These are phyloP conservation scores for Orchesella cincta DNA, from an alignment of 1,140 invertebrate species.

Conservation along the genomic window DNA sequence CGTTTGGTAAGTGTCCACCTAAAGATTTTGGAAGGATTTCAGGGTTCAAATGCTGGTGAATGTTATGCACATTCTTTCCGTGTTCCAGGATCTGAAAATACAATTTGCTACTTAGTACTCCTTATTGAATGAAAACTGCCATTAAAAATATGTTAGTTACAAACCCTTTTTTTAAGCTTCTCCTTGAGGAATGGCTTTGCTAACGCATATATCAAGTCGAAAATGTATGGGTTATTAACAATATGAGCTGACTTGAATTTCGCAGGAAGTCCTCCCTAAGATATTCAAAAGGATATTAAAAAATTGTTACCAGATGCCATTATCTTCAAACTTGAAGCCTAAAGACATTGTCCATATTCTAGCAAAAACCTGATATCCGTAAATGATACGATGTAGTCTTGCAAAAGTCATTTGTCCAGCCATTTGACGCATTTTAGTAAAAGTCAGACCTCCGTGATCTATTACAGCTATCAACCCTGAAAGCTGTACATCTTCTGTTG, in stretches of 20 bases:
- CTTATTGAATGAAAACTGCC: background rate
- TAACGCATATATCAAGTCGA: slow-evolving; percentile 58
- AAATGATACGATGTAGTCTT: slow-evolving; percentile 58
- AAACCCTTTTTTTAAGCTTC: slow-evolving; percentile 55
- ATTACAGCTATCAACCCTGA: slow-evolving; percentile 74
- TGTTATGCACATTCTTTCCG: slow-evolving; percentile 31
- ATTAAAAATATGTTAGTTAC: slow-evolving; percentile 12
- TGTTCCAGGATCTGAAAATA: slow-evolving; percentile 32
- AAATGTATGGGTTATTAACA: slow-evolving; percentile 59
- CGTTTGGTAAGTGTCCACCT: slow-evolving; percentile 28
- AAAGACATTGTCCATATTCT: slow-evolving; percentile 51
- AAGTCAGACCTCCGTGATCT: slow-evolving; percentile 74
- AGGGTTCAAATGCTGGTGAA: slow-evolving; percentile 31
- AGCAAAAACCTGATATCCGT: slow-evolving; percentile 59
- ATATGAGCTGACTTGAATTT: slow-evolving; percentile 59
- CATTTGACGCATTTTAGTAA: slow-evolving; percentile 65
- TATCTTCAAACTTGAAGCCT: too few species aligned
- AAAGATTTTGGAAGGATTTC: slow-evolving; percentile 37
- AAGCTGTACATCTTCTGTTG: slow-evolving; percentile 55
- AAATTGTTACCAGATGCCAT: slow-evolving; percentile 37
- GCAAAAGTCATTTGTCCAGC: slow-evolving; percentile 62
- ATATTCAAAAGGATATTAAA: slow-evolving; percentile 32
- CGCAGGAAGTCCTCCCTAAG: slow-evolving; percentile 59
- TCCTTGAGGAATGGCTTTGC: slow-evolving; percentile 60
- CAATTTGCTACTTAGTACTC: background rate